These are phyloP conservation scores for Glaucopsyche alexis DNA, from an alignment of 2,888 invertebrate species.

Conservation along the genomic window DNA sequence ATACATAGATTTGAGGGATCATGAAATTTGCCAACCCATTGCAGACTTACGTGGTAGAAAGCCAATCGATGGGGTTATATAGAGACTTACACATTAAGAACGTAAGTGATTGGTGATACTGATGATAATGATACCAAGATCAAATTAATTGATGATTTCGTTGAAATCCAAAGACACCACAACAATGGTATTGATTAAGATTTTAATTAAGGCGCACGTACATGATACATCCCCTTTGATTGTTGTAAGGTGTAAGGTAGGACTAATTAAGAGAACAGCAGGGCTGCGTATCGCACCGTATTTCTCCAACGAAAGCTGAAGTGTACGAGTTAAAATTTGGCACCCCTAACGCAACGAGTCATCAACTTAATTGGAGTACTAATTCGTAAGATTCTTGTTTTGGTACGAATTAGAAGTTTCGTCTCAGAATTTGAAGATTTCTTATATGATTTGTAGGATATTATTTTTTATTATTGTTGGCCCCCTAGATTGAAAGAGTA, in stretches of 20 bases:
- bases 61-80: too few relatives aligned
- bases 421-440: background rate
- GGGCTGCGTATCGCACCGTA: background rate
- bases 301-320: background rate
- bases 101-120: background rate
- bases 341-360: background rate
- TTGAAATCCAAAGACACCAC: background rate
- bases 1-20: too few relatives aligned
- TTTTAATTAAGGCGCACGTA: background rate
- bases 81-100: too few relatives aligned
- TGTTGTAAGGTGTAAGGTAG: constrained; percentile 3
- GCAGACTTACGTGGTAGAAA: too few relatives aligned
- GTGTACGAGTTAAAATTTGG: background rate
- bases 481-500: too few relatives aligned
- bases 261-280: background rate
- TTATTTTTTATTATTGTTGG: too few relatives aligned
- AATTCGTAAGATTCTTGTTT: background rate
- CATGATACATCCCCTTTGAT: background rate
- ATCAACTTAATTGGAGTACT: background rate
- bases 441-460: background rate
- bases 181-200: background rate
- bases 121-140: background rate
- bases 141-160: background rate
- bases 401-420: background rate
- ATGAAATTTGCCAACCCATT: too few relatives aligned